Base-by-base conservation (phyloP, 35 echinoderm and acorn worm genomes). In the Ptychodera flava region DNA sequence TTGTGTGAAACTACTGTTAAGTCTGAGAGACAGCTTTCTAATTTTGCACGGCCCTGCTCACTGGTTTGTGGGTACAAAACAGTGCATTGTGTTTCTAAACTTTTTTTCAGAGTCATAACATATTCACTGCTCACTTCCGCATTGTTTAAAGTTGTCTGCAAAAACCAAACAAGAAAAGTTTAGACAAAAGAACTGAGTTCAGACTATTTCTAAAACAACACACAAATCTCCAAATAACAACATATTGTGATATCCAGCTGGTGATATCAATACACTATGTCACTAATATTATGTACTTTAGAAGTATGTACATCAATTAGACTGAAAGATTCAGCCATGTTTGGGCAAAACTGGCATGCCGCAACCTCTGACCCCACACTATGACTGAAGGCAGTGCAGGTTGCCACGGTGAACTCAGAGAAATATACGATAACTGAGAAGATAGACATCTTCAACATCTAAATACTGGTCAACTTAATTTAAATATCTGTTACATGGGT, bases 41-140 rank as follows among this genome's bases (percentile, higher is more conserved):
- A 85, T 84, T 94, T 94, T 28, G 94, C 96, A 34, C 83, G 83
- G 30, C 91, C 90, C n/a, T 85, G 87, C n/a, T 88, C 93, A 16
- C 87, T 78, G 78, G 85, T 87, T 32, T 97, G 87, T 35, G 53
- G 81, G n/a, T 87, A 77, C 33, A 92, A 88, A n/a, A 81, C 81
- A 16, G 81, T 38, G 84, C 96, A 99, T 53, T 94, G 90, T 79
- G 90, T 88, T 64, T 84, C 53, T 16, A 99, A 83, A 29, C 90
- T 94, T 79, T 93, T 91, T 85, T 82, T 91, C 36, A 97, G 77
- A 16, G 95, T 78, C 32, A 93, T 92, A 28, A 90, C 93, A 87
- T 93, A 97, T 80, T 97, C 95, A 34, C 93, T 86, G 30, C 95
- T 97, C 6, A 97, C 95, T 91, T 97, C 95, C 81, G 91, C 87